Base-by-base conservation (phyloP, 2,888 invertebrate species). In the Philaethria dido region DNA sequence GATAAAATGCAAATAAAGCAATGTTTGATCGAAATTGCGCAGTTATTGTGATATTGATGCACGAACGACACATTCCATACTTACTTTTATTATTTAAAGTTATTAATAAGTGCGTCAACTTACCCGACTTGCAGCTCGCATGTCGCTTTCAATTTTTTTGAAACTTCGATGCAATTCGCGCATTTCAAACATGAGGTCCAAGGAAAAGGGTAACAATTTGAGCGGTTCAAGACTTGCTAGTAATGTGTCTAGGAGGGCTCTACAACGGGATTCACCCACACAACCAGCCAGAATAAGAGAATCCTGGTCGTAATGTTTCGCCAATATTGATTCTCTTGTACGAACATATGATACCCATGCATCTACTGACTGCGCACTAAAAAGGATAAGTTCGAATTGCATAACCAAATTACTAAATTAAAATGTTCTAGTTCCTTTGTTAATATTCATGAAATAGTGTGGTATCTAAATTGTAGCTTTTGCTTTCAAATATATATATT, bases 291-390 rank as follows among this genome's bases (percentile, higher is more conserved):
- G 94, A 75, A 98, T 93, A 70, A 98, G 93, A 57, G 97, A 96
- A 77, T 95, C 95, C 9, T 94, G 93, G 4, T 93, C 94, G 87
- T 98, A 98, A 83, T 98, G 97, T 79, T 96, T 96, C 48, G 95
- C 94, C 61, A 98, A 90, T 18, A 97, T 94, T 18, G 96, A 95
- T 83, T 98, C 98, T 73, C 98, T 94, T 14, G 97, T 96, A 73
- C 97, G 94, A 62, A 98, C 93, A 82, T 97, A 98, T 66, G 96
- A 96, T 73, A 97, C 94, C 98, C 98, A 98, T 39, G 97, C 97
- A 78, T 98, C 98, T 75, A 98, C 93, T n/a, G 97, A 96, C 74
- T 96, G 94, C 64, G 97, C 95, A 86, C 96, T 96, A 90, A 11
- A 52, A n/a, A n/a, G n/a, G n/a, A n/a, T n/a, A n/a, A n/a, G n/a